phyloP scores from a whole-genome alignment of 2,113 vertebrate genomes.

The Thryonomys swinderianus region DNA sequence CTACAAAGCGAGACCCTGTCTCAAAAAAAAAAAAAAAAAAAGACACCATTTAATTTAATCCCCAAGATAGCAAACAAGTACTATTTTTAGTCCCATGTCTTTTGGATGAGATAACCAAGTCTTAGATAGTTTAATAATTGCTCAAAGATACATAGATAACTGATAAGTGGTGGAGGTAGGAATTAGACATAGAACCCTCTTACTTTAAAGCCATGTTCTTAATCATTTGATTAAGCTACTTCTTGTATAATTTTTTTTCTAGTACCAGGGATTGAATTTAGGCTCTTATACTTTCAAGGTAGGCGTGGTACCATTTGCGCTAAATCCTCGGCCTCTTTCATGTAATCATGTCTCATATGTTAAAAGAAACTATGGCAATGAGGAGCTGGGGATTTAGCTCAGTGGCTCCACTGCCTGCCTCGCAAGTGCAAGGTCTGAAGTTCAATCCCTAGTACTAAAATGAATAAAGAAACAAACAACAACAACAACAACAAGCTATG shows the following conservation, averaged over 20 bases:
- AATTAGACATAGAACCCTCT: neutral
- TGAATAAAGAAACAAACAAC: no score
- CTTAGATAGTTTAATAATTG: constrained; percentile 62
- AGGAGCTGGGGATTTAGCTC: neutral
- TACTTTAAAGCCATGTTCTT: constrained; percentile 44
- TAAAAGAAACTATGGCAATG: neutral
- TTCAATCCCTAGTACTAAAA: no score
- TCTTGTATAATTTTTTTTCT: neutral
- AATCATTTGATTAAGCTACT: neutral
- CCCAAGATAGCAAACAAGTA: neutral
- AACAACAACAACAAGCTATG: no score
- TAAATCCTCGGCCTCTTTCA: no score
- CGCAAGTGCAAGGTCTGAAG: no score
- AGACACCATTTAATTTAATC: neutral
- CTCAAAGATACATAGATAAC: neutral
- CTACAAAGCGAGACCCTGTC: no score
- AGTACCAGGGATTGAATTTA: no score
- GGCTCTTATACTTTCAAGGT: no score
- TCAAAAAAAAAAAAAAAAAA: no score
- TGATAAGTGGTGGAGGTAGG: neutral
- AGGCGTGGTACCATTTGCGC: no score
- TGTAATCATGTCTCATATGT: neutral
- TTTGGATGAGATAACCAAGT: constrained; percentile 5
- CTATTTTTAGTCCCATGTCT: neutral
- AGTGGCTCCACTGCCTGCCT: no score